Conservation (phyloP, 2,113 vertebrate genomes). For the Muscicapa adusta region DNA sequence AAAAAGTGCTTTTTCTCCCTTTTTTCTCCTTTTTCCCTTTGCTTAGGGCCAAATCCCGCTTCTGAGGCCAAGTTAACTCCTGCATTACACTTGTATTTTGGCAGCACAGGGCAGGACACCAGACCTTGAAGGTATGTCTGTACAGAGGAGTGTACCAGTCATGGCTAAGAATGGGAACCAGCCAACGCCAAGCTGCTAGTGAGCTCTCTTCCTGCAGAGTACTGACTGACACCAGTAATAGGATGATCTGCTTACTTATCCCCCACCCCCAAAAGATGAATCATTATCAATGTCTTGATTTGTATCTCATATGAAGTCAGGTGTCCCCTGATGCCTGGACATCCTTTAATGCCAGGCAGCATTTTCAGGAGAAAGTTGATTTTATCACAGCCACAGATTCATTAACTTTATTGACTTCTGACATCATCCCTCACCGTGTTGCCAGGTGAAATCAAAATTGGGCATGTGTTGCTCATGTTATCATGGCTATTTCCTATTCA, state of each 20-base stretch:
- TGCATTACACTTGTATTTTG: background rate
- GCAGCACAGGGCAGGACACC: background rate
- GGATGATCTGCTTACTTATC: background rate
- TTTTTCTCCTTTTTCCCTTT: background rate
- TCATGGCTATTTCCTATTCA: background rate
- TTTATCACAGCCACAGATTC: background rate
- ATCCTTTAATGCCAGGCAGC: background rate
- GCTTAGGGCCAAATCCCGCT: background rate
- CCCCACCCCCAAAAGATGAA: background rate
- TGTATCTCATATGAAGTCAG: background rate
- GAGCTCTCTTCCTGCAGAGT: background rate
- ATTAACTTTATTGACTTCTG: constrained; percentile 2
- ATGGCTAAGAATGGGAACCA: background rate
- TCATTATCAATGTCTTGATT: background rate
- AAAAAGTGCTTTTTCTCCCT: background rate
- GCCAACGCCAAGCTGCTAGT: background rate
- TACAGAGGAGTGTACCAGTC: background rate
- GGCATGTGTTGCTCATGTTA: background rate
- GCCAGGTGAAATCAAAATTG: background rate
- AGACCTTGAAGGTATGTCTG: background rate
- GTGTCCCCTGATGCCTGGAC: background rate
- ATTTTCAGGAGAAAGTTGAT: background rate
- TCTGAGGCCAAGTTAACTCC: background rate
- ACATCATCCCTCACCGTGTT: background rate
- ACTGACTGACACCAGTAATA: background rate